phyloP scores from a whole-genome alignment of 2,888 invertebrate genomes.

The Anaspis maculata region DNA sequence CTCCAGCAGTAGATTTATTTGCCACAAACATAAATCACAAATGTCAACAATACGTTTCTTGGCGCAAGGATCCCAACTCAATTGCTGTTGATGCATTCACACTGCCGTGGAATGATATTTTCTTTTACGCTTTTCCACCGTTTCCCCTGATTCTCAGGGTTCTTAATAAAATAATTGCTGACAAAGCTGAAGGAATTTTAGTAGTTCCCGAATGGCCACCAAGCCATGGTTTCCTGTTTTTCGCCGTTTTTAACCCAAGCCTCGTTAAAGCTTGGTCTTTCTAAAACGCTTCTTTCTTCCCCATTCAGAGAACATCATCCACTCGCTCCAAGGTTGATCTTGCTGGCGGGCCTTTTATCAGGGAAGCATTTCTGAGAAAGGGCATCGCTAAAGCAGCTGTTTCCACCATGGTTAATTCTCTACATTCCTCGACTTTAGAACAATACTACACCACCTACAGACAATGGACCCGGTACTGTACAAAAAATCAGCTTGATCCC shows the following conservation, averaged over 20 bases:
- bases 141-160: slow-evolving; percentile 15
- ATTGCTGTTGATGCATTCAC: slow-evolving; percentile 25
- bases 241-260: background rate
- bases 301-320: background rate
- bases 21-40: slow-evolving; percentile 21
- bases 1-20: slow-evolving; percentile 20
- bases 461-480: background rate
- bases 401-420: background rate
- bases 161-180: slow-evolving; percentile 24
- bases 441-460: background rate
- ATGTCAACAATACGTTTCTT: slow-evolving; percentile 23
- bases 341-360: background rate
- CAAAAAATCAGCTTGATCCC: background rate
- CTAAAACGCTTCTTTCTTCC: slow-evolving; percentile 1
- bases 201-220: slow-evolving; percentile 22
- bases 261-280: background rate
- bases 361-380: background rate
- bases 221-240: slow-evolving; percentile 25
- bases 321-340: background rate
- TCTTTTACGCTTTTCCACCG: background rate
- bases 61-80: slow-evolving; percentile 22
- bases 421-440: background rate
- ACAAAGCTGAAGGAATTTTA: slow-evolving; percentile 21
- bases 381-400: background rate
- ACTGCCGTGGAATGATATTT: slow-evolving; percentile 8